These are phyloP conservation scores for Mormoops blainvillei DNA, from an alignment of 2,113 vertebrate species.

Conservation along the genomic window DNA sequence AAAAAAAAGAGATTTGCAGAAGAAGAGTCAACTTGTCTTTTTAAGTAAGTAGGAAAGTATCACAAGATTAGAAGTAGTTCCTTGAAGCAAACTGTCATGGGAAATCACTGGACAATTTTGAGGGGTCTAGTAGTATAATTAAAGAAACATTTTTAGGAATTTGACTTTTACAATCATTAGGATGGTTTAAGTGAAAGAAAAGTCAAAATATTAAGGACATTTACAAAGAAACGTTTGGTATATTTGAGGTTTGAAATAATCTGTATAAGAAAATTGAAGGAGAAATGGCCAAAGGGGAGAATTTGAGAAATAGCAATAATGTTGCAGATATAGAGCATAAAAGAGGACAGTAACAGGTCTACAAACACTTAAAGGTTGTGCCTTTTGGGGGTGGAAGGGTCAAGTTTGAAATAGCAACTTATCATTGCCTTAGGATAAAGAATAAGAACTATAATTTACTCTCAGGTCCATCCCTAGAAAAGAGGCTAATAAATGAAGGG, in stretches of 20 bases:
- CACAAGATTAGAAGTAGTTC: background rate
- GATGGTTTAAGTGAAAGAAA: conserved; percentile 25
- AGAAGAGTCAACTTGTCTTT: background rate
- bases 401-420: background rate
- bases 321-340: background rate
- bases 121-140: background rate
- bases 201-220: conserved; percentile 11
- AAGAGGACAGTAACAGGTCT: background rate
- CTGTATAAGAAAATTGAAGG: background rate
- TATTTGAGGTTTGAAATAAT: conserved; percentile 25
- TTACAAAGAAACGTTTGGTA: background rate
- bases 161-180: background rate
- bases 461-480: background rate
- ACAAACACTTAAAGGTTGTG: background rate
- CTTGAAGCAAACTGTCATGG: background rate
- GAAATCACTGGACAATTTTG: background rate
- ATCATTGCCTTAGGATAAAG: background rate
- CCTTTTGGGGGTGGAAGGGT: background rate
- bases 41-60: background rate
- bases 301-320: background rate
- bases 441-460: background rate
- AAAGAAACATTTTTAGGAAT: conserved; percentile 3
- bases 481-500: background rate
- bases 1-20: background rate
- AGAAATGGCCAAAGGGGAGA: background rate